phyloP scores from a whole-genome alignment of 1,140 invertebrate species.

The Zaprionus ghesquierei region DNA sequence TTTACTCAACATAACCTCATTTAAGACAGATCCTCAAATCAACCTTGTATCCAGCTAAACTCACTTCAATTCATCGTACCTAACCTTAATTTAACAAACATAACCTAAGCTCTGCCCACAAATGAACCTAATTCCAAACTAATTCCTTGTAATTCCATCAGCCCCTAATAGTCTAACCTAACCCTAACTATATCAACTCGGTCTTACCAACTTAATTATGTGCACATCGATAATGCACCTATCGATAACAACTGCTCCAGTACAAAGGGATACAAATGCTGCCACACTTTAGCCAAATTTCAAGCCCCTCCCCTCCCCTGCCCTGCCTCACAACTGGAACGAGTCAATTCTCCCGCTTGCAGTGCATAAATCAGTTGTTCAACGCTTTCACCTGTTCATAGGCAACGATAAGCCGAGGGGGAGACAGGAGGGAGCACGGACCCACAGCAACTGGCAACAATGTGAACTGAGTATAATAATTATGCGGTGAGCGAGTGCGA shows the following conservation, averaged over 20 bases:
- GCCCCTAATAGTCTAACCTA: not conserved
- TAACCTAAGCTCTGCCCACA: not conserved
- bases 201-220: not conserved
- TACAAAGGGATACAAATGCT: not conserved
- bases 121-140: not conserved
- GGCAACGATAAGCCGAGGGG: not conserved
- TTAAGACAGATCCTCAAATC: not conserved
- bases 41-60: too few species aligned
- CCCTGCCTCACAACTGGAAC: too few species aligned
- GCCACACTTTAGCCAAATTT: not conserved
- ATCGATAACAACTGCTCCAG: not conserved
- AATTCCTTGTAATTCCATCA: not conserved
- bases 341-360: not conserved
- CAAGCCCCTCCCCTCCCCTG: too few species aligned
- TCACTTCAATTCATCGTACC: not conserved
- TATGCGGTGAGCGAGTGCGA: constrained; percentile 2
- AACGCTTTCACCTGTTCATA: not conserved
- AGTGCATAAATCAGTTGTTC: not conserved
- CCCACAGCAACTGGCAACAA: too few species aligned
- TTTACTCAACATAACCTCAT: not conserved
- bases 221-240: not conserved
- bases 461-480: constrained; percentile 29
- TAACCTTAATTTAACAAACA: not conserved
- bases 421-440: too few species aligned
- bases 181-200: too few species aligned